Conservation (phyloP, 2,113 vertebrate species). For the Procapra przewalskii region DNA sequence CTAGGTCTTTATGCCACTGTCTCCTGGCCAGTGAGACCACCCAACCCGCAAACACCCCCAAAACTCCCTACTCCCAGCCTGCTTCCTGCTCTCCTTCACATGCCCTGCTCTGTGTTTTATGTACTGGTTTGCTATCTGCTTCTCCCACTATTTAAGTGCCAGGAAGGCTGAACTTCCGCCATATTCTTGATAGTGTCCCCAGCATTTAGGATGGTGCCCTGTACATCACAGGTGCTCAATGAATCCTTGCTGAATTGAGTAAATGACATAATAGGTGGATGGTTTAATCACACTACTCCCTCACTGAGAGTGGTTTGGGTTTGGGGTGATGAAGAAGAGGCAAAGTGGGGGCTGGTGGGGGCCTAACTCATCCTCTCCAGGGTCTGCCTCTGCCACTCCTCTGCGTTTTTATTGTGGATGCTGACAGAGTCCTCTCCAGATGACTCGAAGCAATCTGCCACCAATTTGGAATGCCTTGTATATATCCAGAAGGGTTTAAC, state of each 20-base stretch:
- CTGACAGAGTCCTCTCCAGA: background rate
- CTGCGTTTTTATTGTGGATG: background rate
- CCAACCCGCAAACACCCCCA: too few relatives aligned
- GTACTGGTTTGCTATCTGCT: background rate
- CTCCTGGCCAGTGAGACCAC: background rate
- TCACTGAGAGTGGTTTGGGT: background rate
- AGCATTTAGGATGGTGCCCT: background rate
- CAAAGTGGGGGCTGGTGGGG: background rate
- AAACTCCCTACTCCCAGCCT: background rate
- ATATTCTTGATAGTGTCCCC: background rate
- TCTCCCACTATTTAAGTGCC: background rate
- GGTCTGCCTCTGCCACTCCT: background rate
- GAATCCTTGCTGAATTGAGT: background rate
- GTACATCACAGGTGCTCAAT: background rate
- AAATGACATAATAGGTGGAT: background rate
- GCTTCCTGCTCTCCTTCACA: background rate
- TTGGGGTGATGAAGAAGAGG: background rate
- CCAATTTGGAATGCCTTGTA: background rate
- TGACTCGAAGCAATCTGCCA: background rate
- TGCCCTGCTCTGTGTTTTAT: accelerated
- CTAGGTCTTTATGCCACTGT: background rate
- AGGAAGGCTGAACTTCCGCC: background rate
- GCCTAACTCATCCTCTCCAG: background rate
- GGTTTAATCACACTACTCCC: background rate
- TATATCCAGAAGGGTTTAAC: background rate